These are phyloP conservation scores for Gibbula magus DNA, from an alignment of 2,888 invertebrate species.

Conservation along the genomic window DNA sequence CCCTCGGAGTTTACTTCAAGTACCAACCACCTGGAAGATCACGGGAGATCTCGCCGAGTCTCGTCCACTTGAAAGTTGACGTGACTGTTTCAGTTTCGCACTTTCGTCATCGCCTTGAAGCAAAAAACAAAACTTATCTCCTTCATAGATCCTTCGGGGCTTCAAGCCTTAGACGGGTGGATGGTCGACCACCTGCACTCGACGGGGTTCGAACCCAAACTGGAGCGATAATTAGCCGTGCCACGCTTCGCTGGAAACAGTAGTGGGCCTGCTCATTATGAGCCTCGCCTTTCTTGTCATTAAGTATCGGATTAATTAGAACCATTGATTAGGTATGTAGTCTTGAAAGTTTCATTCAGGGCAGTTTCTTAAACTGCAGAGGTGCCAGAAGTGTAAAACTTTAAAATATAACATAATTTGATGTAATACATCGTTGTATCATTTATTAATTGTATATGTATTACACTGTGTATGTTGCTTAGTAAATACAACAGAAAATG, in stretches of 20 bases:
- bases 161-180: slow-evolving; percentile 12
- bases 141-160: neutral
- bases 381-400: too few relatives aligned
- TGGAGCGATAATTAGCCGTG: slow-evolving; percentile 2
- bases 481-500: too few relatives aligned
- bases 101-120: neutral
- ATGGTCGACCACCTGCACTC: slow-evolving; percentile 26
- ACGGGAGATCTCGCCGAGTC: neutral
- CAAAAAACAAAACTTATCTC: slow-evolving; percentile 1
- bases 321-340: too few relatives aligned
- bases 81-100: neutral
- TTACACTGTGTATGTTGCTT: too few relatives aligned
- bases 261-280: neutral
- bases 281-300: too few relatives aligned
- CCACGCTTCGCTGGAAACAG: neutral
- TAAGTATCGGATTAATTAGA: too few relatives aligned
- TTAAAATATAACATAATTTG: too few relatives aligned
- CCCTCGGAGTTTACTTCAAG: neutral
- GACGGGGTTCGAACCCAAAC: slow-evolving; percentile 2
- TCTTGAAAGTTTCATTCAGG: too few relatives aligned
- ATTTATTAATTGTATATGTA: too few relatives aligned
- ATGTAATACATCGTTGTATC: too few relatives aligned
- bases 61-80: neutral
- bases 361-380: too few relatives aligned
- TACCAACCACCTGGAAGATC: neutral